These are phyloP conservation scores for Mesoligia furuncula DNA, from an alignment of 2,888 invertebrate genomes.

Conservation along the genomic window DNA sequence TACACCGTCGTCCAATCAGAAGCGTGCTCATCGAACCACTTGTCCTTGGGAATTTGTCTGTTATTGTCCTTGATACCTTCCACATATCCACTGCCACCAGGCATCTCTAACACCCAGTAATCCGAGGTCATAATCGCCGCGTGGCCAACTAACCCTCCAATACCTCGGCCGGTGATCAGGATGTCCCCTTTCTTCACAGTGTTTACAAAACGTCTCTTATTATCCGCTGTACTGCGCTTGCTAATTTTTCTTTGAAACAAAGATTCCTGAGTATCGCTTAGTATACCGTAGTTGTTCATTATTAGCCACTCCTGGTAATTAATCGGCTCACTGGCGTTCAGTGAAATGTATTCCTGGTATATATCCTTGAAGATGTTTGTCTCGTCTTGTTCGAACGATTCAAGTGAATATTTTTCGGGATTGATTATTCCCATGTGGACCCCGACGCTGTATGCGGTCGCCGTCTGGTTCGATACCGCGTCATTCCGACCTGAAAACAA, in stretches of 20 bases:
- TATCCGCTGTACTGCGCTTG: slow-evolving; percentile 74
- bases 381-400: slow-evolving; percentile 77
- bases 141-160: slow-evolving; percentile 75
- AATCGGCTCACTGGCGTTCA: slow-evolving; percentile 72
- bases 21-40: slow-evolving; percentile 76
- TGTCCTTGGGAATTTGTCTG: slow-evolving; percentile 73
- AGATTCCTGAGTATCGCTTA: slow-evolving; percentile 78
- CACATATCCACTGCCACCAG: slow-evolving; percentile 72
- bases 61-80: slow-evolving; percentile 75
- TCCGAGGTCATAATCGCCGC: slow-evolving; percentile 79
- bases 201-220: slow-evolving; percentile 76
- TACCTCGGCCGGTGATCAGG: slow-evolving; percentile 71
- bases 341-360: slow-evolving; percentile 70
- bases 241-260: slow-evolving; percentile 76
- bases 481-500: slow-evolving; percentile 71
- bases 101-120: slow-evolving; percentile 79
- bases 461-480: slow-evolving; percentile 68
- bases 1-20: slow-evolving; percentile 79
- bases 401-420: slow-evolving; percentile 78
- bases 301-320: slow-evolving; percentile 81
- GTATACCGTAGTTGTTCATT: slow-evolving; percentile 80
- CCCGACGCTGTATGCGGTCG: slow-evolving; percentile 71
- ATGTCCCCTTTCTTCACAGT: slow-evolving; percentile 78
- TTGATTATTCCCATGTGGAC: slow-evolving; percentile 81
- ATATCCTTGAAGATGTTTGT: slow-evolving; percentile 76